These are phyloP conservation scores for Crotophaga sulcirostris DNA, from an alignment of 2,113 vertebrate species.

Conservation along the genomic window DNA sequence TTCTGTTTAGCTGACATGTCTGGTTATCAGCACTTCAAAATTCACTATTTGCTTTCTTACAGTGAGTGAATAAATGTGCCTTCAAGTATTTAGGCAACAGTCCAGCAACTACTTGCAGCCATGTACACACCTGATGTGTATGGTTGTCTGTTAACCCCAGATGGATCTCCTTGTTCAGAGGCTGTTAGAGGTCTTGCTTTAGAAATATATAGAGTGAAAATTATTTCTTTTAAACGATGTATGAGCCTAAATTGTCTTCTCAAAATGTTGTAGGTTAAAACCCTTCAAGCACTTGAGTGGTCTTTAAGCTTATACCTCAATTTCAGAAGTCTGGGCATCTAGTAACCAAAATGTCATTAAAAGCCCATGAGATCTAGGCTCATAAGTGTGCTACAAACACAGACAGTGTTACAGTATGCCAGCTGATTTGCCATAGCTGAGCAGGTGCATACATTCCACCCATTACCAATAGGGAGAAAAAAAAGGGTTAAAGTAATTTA, in stretches of 20 bases:
- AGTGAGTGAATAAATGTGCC: not conserved
- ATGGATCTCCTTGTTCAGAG: not conserved
- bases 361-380: not conserved
- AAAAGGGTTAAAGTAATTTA: not conserved
- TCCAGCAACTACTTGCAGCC: not conserved
- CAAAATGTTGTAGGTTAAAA: not conserved
- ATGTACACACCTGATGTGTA: not conserved
- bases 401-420: not conserved
- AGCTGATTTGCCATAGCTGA: not conserved
- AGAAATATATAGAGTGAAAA: not conserved
- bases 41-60: not conserved
- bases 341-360: not conserved
- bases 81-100: conserved; percentile 18
- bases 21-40: conserved; percentile 12
- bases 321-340: not conserved
- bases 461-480: not conserved
- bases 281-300: not conserved
- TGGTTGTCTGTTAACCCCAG: not conserved
- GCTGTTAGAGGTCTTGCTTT: not conserved
- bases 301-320: not conserved
- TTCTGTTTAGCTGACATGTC: not conserved
- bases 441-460: not conserved
- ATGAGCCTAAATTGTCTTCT: not conserved
- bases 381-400: not conserved
- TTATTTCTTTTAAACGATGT: not conserved